Conservation (phyloP, 2,888 invertebrate genomes). For the Cylindroiulus punctatus region DNA sequence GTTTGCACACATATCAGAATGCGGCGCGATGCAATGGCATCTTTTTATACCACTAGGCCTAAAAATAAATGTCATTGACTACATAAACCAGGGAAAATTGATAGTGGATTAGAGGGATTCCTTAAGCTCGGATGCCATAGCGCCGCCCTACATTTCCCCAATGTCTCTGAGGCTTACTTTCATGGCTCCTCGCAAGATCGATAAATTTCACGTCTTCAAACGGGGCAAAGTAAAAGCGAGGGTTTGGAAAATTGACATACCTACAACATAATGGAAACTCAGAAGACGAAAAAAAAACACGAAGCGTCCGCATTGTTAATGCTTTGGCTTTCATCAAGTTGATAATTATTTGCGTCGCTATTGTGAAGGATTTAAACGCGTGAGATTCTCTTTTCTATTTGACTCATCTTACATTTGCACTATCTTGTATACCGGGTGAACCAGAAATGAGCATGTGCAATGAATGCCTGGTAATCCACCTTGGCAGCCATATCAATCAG, state of each 20-base stretch:
- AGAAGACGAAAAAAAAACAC: background rate
- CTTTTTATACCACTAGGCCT: conserved; percentile 12
- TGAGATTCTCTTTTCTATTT: background rate
- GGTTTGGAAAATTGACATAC: conserved; percentile 34
- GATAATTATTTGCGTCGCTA: conserved; percentile 26
- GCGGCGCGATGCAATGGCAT: background rate
- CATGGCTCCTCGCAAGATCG: conserved; percentile 12
- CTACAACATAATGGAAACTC: conserved; percentile 1
- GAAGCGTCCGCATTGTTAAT: conserved; percentile 13
- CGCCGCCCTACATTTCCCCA: background rate
- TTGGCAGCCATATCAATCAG: no score
- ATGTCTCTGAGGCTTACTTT: background rate
- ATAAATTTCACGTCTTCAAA: conserved; percentile 8
- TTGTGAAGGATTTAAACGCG: background rate
- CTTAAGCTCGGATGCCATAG: conserved; percentile 4
- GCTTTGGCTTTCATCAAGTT: background rate
- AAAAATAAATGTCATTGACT: conserved; percentile 30
- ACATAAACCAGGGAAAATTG: conserved; percentile 45
- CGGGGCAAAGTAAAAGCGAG: conserved; percentile 9
- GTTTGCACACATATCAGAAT: background rate
- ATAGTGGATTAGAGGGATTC: conserved; percentile 45
- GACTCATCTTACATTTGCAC: background rate
- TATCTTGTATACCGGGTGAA: background rate
- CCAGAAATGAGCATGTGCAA: no score
- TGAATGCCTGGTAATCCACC: no score